Conservation (phyloP, 2,797 vertebrate genomes). For the Fistularia tabacaria region DNA sequence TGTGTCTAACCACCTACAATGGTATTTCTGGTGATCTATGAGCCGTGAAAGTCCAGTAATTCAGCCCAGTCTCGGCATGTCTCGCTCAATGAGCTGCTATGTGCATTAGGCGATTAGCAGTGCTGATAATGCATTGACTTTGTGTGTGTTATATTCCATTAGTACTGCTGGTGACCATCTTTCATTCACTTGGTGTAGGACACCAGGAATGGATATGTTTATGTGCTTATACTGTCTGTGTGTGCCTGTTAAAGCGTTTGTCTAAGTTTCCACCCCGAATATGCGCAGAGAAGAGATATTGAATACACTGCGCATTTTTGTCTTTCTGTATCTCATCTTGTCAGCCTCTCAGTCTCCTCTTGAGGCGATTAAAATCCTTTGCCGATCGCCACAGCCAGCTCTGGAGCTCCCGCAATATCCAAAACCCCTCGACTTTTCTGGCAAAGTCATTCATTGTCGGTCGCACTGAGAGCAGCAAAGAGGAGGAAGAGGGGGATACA, state of each 20-base stretch:
- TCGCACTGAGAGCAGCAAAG: constrained; percentile 49
- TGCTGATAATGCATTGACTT: constrained; percentile 51
- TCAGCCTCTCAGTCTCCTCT: constrained; percentile 78
- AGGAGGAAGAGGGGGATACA: constrained; percentile 44
- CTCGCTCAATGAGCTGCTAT: constrained; percentile 62
- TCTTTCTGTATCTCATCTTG: not conserved
- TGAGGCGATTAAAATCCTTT: constrained; percentile 95
- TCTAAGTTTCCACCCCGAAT: constrained; percentile 25
- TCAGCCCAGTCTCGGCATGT: constrained; percentile 40
- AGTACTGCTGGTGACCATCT: constrained; percentile 46
- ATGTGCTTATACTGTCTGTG: constrained; percentile 14
- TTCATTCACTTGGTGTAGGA: constrained; percentile 61
- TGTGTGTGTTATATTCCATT: constrained; percentile 62
- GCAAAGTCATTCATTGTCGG: constrained; percentile 87
- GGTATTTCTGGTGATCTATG: constrained; percentile 65
- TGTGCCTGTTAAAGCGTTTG: constrained; percentile 22
- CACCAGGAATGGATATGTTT: constrained; percentile 48
- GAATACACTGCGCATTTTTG: constrained; percentile 22
- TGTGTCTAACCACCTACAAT: constrained; percentile 60
- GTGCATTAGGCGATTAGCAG: constrained; percentile 45
- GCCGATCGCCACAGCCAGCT: constrained; percentile 96
- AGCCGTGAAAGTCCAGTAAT: constrained; percentile 63
- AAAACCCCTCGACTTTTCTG: constrained; percentile 95
- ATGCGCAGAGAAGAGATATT: constrained; percentile 41
- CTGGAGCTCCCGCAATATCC: constrained; percentile 94